Conservation (phyloP, 2,888 invertebrate genomes). For the Bursaphelenchus okinawaensis region DNA sequence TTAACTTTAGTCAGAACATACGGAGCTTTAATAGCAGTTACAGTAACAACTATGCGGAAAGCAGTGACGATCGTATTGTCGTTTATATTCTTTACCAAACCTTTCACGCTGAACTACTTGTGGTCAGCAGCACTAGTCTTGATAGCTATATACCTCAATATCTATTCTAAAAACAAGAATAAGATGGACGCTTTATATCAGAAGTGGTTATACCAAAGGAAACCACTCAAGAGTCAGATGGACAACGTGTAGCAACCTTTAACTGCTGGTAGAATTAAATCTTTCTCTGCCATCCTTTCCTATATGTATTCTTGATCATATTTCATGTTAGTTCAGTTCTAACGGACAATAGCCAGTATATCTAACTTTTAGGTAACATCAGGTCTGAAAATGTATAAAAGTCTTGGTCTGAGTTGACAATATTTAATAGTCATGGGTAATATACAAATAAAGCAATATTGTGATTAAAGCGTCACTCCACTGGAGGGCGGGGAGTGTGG, state of each 20-base stretch:
- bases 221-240: neutral
- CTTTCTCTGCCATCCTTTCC: too few species aligned
- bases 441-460: neutral
- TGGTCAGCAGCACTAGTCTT: slow-evolving; percentile 85
- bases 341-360: too few species aligned
- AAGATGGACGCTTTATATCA: slow-evolving; percentile 3
- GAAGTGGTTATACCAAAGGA: neutral
- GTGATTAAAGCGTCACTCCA: neutral
- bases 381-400: too few species aligned
- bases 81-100: slow-evolving; percentile 86
- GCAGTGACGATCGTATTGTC: slow-evolving; percentile 82
- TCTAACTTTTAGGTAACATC: too few species aligned
- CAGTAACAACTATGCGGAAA: slow-evolving; percentile 59
- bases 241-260: too few species aligned
- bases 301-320: too few species aligned
- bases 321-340: too few species aligned
- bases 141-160: slow-evolving; percentile 85
- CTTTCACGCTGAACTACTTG: slow-evolving; percentile 83
- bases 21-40: slow-evolving; percentile 87
- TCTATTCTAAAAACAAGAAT: slow-evolving; percentile 71
- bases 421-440: neutral
- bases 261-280: too few species aligned
- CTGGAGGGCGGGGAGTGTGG: slow-evolving; percentile 35
- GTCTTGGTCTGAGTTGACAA: too few species aligned
- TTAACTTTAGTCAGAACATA: slow-evolving; percentile 78